Conservation (phyloP, 2,113 vertebrate genomes). For the Saimiri boliviensis region DNA sequence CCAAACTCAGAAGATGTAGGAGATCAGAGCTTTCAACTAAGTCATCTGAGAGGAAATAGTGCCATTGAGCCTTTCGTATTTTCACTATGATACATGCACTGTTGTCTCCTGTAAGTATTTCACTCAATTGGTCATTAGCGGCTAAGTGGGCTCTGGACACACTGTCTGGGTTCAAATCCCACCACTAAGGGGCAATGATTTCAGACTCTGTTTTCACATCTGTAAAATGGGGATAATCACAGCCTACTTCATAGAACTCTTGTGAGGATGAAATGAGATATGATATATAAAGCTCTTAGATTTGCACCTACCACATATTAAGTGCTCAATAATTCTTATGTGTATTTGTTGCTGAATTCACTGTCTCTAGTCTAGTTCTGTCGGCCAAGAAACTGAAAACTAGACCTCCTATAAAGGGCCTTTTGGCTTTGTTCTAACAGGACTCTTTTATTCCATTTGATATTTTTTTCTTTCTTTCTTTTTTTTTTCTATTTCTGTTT, state of each 20-base stretch:
- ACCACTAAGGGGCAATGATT: not conserved
- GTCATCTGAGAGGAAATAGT: not conserved
- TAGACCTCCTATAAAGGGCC: not conserved
- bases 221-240: not conserved
- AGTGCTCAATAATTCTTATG: not conserved
- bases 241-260: not conserved
- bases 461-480: too few relatives aligned
- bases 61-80: rapidly evolving
- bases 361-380: not conserved
- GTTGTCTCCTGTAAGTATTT: not conserved
- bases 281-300: not conserved
- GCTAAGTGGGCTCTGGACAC: not conserved
- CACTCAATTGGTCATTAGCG: not conserved
- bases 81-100: not conserved
- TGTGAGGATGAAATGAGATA: not conserved
- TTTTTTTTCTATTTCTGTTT: too few relatives aligned
- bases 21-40: not conserved
- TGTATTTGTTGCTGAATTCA: not conserved
- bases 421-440: not conserved
- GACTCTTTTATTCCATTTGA: not conserved
- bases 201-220: not conserved
- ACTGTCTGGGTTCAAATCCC: not conserved
- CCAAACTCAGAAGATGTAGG: not conserved
- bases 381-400: not conserved
- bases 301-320: not conserved